phyloP scores from a whole-genome alignment of 2,113 vertebrate species.

The Corythornis cristatus region DNA sequence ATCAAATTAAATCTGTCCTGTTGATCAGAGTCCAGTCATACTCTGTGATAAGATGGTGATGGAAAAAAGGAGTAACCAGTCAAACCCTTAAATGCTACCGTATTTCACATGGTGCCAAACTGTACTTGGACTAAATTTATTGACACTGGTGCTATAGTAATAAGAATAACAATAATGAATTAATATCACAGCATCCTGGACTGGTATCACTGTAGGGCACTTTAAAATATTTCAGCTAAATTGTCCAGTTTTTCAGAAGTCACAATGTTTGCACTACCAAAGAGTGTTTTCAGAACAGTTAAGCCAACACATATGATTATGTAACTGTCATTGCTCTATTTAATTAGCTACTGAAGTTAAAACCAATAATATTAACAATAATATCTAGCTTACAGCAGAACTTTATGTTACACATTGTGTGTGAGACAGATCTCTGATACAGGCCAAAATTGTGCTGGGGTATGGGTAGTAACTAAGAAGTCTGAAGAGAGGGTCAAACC shows the following conservation, averaged over 20 bases:
- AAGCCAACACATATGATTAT: not conserved
- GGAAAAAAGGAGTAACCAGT: conserved; percentile 22
- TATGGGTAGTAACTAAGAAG: not conserved
- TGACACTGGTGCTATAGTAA: not conserved
- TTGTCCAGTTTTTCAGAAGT: not conserved
- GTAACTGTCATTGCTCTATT: not conserved
- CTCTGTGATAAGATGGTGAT: not conserved
- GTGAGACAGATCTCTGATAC: not conserved
- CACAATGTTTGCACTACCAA: not conserved
- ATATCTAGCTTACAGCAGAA: not conserved
- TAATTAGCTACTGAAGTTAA: not conserved
- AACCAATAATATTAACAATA: not conserved
- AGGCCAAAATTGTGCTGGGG: not conserved
- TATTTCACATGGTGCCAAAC: not conserved
- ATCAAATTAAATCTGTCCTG: not conserved
- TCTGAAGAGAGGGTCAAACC: too few relatives aligned
- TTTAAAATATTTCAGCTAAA: not conserved
- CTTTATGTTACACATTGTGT: not conserved
- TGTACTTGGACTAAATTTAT: not conserved
- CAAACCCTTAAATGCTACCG: not conserved
- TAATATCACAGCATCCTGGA: accelerated
- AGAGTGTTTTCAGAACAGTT: not conserved
- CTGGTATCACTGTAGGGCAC: too few relatives aligned
- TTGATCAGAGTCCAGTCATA: not conserved
- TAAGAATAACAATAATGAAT: not conserved